Conservation (phyloP, 2,797 vertebrate genomes). For the Pipistrellus nathusii region DNA sequence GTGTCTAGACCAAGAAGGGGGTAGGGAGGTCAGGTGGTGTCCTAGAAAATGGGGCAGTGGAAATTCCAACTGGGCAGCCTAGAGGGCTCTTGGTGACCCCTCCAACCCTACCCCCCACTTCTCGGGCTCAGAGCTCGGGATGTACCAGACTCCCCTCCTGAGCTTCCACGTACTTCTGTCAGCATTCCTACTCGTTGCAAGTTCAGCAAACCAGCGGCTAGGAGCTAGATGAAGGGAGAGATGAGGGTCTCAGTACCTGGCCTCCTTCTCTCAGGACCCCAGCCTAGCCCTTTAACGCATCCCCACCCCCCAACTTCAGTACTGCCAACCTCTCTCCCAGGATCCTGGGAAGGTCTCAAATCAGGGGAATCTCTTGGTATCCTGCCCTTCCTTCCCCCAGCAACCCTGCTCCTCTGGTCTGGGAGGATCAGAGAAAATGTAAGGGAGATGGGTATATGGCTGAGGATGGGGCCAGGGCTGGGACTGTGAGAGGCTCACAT, state of each 20-base stretch:
- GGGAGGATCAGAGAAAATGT: neutral
- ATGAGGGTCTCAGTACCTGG: neutral
- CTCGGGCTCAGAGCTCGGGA: neutral
- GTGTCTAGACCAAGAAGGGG: neutral
- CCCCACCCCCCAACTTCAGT: too few species aligned
- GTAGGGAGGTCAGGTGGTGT: neutral
- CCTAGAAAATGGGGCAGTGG: neutral
- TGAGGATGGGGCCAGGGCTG: neutral
- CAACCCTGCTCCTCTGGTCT: neutral
- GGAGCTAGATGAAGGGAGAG: conserved; percentile 68
- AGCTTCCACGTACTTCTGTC: conserved; percentile 68
- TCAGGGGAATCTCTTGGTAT: neutral
- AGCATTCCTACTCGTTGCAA: conserved; percentile 79
- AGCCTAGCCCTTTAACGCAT: neutral
- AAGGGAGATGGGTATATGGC: neutral
- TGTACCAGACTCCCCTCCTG: neutral
- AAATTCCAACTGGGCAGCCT: neutral
- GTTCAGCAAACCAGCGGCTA: conserved; percentile 77
- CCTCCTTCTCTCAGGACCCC: neutral
- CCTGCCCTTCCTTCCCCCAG: neutral
- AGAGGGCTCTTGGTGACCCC: neutral
- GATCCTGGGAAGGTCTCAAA: neutral
- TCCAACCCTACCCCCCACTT: neutral
- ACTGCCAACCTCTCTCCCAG: neutral
- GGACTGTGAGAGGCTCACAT: conserved; percentile 85